Base-by-base conservation (phyloP, 2,797 vertebrate genomes). In the Neosilurus hyrtlii region DNA sequence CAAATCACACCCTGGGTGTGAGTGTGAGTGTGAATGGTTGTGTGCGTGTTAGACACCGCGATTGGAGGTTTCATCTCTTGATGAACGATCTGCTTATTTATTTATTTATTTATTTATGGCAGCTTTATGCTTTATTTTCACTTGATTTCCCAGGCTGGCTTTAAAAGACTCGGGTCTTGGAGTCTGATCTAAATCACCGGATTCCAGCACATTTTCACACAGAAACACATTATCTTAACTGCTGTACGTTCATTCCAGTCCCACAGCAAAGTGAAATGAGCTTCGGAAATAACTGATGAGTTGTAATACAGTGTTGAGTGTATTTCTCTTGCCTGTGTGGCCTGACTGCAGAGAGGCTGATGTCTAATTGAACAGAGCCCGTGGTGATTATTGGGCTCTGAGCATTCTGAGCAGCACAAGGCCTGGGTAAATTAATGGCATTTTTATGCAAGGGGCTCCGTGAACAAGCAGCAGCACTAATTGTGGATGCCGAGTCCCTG, bases 381-480 rank as follows among this genome's bases (percentile, higher is more conserved):
- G 87, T 78, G 71, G 71, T 86, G 83, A 88, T 88, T 78, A 71
- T 65, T 30, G 62, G 61, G 26, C 2, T 20, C 61, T 80, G 88
- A 89, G 66, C 72, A 79, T 75, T 81, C 67, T 73, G 65, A 83
- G 87, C 80, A 61, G 68, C 84, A 85, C 2, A 14, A 84, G 86
- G 89, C 83, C 84, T 14, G 1, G 89, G 91, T 92, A 93, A 92
- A 92, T 92, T 86, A 88, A 59, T 82, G 83, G 68, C 86, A 88
- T 90, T 90, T 85, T 49, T 35, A 82, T 83, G 72, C 70, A 26
- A 79, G 67, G 68, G 54, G 84, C 83, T 83, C 86, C 83, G 78
- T 74, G 86, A 87, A 88, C 89, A 77, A 88, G 73, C 52, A 80
- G 72, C 79, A 78, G 68, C 75, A 57, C 75, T 86, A 83, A 79